Evolutionary conservation across 2,888 invertebrate genomes (phyloP).

Genomic region (Cataglyphis livida): DNA sequence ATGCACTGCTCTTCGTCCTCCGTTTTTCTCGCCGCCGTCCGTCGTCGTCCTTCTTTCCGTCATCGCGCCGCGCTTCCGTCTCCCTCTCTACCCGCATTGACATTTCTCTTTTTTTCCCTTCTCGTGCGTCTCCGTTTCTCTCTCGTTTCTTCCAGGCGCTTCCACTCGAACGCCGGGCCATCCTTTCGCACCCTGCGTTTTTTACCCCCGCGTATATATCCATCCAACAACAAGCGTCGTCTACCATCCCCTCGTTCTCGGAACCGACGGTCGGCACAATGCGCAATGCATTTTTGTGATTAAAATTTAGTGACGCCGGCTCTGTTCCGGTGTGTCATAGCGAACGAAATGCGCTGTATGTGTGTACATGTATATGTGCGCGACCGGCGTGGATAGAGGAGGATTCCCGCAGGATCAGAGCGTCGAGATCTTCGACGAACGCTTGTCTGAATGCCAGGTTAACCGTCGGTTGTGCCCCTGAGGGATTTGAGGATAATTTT

Average conservation of each 20-base stretch:
- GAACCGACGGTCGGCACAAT: conserved; percentile 72
- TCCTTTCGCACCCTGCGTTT: conserved; percentile 58
- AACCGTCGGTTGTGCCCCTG: conserved; percentile 12
- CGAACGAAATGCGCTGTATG: conserved; percentile 26
- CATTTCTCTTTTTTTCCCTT: conserved; percentile 52
- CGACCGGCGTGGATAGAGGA: not conserved
- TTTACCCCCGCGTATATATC: conserved; percentile 35
- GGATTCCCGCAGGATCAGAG: conserved; percentile 27
- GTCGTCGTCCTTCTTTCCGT: conserved; percentile 11
- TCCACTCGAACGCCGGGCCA: conserved; percentile 62
- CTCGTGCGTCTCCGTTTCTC: conserved; percentile 52
- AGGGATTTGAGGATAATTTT: conserved; percentile 50
- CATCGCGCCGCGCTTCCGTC: not conserved
- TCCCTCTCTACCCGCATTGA: conserved; percentile 15
- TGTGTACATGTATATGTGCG: conserved; percentile 1
- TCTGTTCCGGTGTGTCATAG: conserved; percentile 30
- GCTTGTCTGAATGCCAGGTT: conserved; percentile 14
- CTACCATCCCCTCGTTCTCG: conserved; percentile 25
- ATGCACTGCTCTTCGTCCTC: conserved; percentile 49
- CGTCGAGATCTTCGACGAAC: conserved; percentile 31
- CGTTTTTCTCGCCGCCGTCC: conserved; percentile 10
- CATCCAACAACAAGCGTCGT: conserved; percentile 48
- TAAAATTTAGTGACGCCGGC: conserved; percentile 77
- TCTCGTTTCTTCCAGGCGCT: conserved; percentile 50
- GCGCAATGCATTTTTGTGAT: conserved; percentile 81